A percentile compares a stretch with the other conserved stretches of the same genome.
Conservation (phyloP, 2,113 vertebrate species). For the Lophura nycthemera region DNA sequence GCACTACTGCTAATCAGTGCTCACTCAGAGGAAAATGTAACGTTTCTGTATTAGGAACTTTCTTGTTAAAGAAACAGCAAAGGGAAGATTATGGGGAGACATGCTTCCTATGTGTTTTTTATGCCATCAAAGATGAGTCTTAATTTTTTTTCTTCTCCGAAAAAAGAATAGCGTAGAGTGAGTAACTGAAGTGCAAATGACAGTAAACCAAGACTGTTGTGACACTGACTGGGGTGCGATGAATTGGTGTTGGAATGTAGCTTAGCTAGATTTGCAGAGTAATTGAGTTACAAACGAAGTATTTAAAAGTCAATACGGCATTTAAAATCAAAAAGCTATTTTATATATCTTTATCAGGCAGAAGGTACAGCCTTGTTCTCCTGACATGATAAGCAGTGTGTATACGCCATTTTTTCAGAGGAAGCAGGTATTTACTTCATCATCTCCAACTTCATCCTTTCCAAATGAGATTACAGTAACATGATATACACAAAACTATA, state of each 20-base stretch:
- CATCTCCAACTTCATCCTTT: not conserved
- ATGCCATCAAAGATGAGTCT: not conserved
- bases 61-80: not conserved
- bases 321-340: not conserved
- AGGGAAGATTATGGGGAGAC: not conserved
- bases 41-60: not conserved
- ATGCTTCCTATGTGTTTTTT: not conserved
- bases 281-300: not conserved
- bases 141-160: not conserved
- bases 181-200: not conserved
- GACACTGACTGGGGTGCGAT: not conserved
- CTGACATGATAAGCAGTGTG: not conserved
- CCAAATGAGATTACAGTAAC: not conserved
- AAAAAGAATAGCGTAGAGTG: not conserved
- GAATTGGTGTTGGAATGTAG: not conserved
- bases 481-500: not conserved
- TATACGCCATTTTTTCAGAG: not conserved
- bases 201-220: not conserved
- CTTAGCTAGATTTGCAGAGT: not conserved
- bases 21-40: not conserved
- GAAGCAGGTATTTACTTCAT: constrained; percentile 1
- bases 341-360: not conserved
- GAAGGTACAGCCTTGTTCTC: not conserved
- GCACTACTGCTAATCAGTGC: not conserved
- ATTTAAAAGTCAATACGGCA: not conserved